Evolutionary conservation across 1,140 invertebrate species (phyloP).

Genomic region (Eueides isabella): DNA sequence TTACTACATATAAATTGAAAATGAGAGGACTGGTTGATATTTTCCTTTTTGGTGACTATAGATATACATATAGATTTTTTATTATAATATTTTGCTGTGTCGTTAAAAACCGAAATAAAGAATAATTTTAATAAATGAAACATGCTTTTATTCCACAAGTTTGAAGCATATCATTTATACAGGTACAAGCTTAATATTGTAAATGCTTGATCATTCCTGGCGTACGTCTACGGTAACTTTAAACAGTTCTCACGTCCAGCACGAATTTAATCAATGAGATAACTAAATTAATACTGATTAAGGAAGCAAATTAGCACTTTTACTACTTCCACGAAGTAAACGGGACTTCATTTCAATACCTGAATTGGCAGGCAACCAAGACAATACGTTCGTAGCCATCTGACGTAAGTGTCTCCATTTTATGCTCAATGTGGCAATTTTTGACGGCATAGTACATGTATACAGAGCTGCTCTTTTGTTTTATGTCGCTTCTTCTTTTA

Average conservation of each 20-base stretch:
- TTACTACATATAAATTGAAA: not conserved
- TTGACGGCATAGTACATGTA: not conserved
- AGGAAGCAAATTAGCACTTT: conserved; percentile 39
- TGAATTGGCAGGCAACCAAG: conserved; percentile 29
- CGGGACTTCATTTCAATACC: conserved; percentile 38
- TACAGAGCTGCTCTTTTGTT: not conserved
- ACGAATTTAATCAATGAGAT: conserved; percentile 36
- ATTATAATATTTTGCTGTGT: not conserved
- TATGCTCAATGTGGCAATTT: not conserved
- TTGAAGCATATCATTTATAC: too few relatives aligned
- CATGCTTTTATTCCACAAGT: too few relatives aligned
- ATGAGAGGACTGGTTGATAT: not conserved
- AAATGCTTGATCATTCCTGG: too few relatives aligned
- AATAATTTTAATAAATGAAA: too few relatives aligned
- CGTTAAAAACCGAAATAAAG: too few relatives aligned
- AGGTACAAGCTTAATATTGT: too few relatives aligned
- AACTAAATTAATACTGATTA: conserved; percentile 41
- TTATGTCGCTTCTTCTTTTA: not conserved
- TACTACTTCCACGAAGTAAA: conserved; percentile 34
- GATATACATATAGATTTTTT: not conserved
- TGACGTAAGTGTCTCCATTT: not conserved
- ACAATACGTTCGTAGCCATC: not conserved
- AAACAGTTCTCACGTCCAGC: conserved; percentile 26
- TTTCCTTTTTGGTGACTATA: too few relatives aligned
- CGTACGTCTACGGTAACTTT: not conserved